Base-by-base conservation (phyloP, 2,113 vertebrate species). In the Sander lucioperca region DNA sequence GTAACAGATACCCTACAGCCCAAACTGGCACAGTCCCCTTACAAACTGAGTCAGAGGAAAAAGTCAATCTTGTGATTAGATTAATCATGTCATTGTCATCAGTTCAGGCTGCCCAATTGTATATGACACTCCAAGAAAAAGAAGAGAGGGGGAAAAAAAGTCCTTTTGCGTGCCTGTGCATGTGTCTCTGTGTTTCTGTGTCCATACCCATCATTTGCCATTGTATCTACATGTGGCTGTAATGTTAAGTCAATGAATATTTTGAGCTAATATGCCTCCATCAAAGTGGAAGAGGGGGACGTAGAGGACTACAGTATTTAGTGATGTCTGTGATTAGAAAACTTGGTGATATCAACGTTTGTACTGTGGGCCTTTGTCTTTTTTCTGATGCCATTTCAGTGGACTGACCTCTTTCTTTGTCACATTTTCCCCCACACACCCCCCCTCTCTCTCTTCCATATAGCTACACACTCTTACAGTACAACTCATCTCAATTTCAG, bases 401-500 rank as follows among this genome's bases (percentile, higher is more conserved):
- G 9, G 51, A 19, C 70, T 0, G 54, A 64, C 57, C 39, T 79
- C 50, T 39, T 8, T 30, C 59, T 27, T 5, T 74, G 53, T 50
- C 43, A 56, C 47, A 4, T 72, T 70, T 66, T 67, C 19, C 33
- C 71, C 36, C 74, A 50, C 16, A 48, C 23, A 66, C 72, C 45
- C 23, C 6, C 9, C 19, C 66, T 16, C 21, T 71, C 53, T 53
- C 43, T 47, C 19, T 12, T 62, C 50, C 47, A 33, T 78, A 58
- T 21, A 33, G 19, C 45, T 14, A 23, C 66, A 74, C 2, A 54
- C 59, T 67, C 33, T 36, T 25, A 47, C 9, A 58, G 56, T 33
- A 48, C 39, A 75, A 27, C 53, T 2, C 69, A 56, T 69, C 67
- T 80, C 19, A 66, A 21, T 73, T 80, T 68, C 73, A 72, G n/a